These are phyloP conservation scores for Phalanger gymnotis DNA, from an alignment of 2,797 vertebrate genomes.

Conservation along the genomic window DNA sequence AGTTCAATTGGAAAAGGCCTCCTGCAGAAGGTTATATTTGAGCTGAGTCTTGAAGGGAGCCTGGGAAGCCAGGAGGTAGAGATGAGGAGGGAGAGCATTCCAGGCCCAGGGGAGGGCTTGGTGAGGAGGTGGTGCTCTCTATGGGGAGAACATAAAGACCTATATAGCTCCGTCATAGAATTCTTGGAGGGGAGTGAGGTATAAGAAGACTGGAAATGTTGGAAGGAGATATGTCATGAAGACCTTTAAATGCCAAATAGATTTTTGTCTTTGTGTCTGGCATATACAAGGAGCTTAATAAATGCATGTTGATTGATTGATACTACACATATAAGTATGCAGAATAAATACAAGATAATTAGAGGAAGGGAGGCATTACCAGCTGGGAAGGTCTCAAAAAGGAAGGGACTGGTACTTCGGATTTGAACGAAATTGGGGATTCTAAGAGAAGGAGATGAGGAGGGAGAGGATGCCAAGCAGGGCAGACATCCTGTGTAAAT, in stretches of 20 bases:
- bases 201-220: neutral
- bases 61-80: neutral
- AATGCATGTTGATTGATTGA: neutral
- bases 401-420: neutral
- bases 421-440: neutral
- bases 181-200: neutral
- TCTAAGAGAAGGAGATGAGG: neutral
- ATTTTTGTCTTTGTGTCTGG: neutral
- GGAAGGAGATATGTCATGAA: neutral
- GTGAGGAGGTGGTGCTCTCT: neutral
- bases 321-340: neutral
- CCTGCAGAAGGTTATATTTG: neutral
- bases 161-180: neutral
- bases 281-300: neutral
- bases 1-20: neutral
- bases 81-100: neutral
- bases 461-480: neutral
- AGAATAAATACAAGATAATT: neutral
- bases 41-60: neutral
- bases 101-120: neutral
- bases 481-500: neutral
- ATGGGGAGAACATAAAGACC: neutral
- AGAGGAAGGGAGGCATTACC: neutral
- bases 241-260: neutral
- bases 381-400: neutral